Percentiles rank a stretch among this genome's conserved stretches.
phyloP scores from a whole-genome alignment of 2,113 vertebrate species.

The Galeopterus variegatus region DNA sequence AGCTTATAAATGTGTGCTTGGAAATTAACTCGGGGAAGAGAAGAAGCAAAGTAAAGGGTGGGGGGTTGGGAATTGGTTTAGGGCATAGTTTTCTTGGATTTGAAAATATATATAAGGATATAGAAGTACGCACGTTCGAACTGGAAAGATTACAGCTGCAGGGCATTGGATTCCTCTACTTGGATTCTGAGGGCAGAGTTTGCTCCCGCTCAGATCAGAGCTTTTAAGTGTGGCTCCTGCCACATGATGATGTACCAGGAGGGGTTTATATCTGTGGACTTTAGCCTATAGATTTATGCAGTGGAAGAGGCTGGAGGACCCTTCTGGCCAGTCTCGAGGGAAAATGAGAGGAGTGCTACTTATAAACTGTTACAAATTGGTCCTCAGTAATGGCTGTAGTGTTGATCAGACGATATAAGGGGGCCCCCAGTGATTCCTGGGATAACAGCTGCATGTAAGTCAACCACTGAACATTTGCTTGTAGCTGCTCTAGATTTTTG shows the following conservation, averaged over 20 bases:
- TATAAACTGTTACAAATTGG: conserved; percentile 88
- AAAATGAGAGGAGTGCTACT: conserved; percentile 84
- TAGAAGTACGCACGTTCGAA: conserved; percentile 66
- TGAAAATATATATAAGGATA: conserved; percentile 71
- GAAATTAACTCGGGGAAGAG: conserved; percentile 85
- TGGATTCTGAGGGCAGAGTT: conserved; percentile 81
- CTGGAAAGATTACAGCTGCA: conserved; percentile 78
- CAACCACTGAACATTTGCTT: conserved; percentile 87
- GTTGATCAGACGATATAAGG: conserved; percentile 87
- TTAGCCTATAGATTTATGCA: conserved; percentile 86
- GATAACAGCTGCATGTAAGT: conserved; percentile 88
- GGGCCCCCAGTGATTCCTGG: conserved; percentile 84
- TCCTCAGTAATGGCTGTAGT: conserved; percentile 85
- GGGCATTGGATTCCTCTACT: conserved; percentile 82
- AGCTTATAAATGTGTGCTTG: conserved; percentile 84
- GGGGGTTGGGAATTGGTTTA: conserved; percentile 83
- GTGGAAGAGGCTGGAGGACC: conserved; percentile 82
- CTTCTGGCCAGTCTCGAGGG: conserved; percentile 84
- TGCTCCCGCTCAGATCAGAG: conserved; percentile 70
- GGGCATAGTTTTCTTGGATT: conserved; percentile 83
- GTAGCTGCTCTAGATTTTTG: conserved; percentile 85
- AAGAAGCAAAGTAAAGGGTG: conserved; percentile 73
- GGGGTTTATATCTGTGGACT: conserved; percentile 82
- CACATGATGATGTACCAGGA: conserved; percentile 75
- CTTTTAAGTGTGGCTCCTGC: conserved; percentile 77